Conservation (phyloP, 2,797 vertebrate species). For the Neostethus bicornis region DNA sequence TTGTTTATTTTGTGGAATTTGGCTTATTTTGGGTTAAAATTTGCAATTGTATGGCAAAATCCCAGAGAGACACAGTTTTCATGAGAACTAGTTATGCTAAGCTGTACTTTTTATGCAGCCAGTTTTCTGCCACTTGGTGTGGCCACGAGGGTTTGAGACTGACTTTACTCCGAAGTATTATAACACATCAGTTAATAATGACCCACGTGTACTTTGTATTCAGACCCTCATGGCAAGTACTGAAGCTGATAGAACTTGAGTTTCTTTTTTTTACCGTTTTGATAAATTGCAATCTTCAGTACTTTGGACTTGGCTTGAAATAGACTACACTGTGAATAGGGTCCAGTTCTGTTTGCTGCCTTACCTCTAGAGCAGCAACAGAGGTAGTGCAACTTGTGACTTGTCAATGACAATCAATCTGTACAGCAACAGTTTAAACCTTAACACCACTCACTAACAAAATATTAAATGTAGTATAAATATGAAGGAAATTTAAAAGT, state of each 20-base stretch:
- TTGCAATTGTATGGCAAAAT: too few species aligned
- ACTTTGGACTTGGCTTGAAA: constrained; percentile 13
- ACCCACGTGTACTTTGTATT: not conserved
- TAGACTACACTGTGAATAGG: constrained; percentile 18
- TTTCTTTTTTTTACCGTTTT: constrained; percentile 16
- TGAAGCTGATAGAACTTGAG: constrained; percentile 9
- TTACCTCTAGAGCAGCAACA: constrained; percentile 8
- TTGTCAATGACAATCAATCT: constrained; percentile 2
- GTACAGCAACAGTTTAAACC: not conserved
- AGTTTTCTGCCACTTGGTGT: constrained; percentile 5
- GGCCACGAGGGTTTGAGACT: not conserved
- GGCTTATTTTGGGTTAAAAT: too few species aligned
- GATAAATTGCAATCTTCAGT: constrained; percentile 37
- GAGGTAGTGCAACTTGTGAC: constrained; percentile 27
- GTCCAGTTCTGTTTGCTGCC: constrained; percentile 9
- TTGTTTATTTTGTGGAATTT: too few species aligned
- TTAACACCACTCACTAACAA: not conserved
- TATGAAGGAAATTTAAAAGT: not conserved
- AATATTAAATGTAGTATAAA: not conserved
- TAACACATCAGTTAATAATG: constrained; percentile 2
- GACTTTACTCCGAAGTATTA: not conserved
- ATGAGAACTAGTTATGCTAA: too few species aligned
- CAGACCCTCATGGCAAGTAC: constrained; percentile 3
- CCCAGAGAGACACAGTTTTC: too few species aligned
- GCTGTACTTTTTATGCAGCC: not conserved